A percentile compares a stretch with the other conserved stretches of the same genome.
Conservation (phyloP, 2,888 invertebrate species). For the Hylaea fasciaria region DNA sequence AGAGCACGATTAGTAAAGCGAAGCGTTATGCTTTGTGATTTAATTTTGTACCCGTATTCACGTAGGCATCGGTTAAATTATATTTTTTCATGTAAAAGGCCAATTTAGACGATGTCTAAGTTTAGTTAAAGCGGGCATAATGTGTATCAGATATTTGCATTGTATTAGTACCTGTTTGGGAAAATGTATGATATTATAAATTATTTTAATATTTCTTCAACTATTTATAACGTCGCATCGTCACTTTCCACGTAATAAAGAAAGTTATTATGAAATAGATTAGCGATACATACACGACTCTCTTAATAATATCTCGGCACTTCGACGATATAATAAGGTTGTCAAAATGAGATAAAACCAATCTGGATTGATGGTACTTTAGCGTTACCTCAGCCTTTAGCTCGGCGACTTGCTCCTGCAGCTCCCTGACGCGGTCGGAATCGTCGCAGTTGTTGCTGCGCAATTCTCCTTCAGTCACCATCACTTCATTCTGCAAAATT, state of each 20-base stretch:
- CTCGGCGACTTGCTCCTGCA: slow-evolving; percentile 96
- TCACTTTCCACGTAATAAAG: background rate
- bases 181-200: background rate
- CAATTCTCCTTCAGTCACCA: slow-evolving; percentile 96
- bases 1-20: slow-evolving; percentile 7
- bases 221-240: no score
- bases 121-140: background rate
- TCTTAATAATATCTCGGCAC: no score
- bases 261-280: no score
- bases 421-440: slow-evolving; percentile 93
- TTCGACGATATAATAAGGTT: no score
- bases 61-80: no score
- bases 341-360: background rate
- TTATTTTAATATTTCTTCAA: no score
- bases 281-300: no score
- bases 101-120: no score
- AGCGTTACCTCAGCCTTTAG: slow-evolving; percentile 94
- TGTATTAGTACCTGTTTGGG: background rate
- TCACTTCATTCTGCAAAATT: slow-evolving; percentile 93
- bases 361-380: background rate
- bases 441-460: slow-evolving; percentile 92
- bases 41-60: no score
- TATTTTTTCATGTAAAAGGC: no score
- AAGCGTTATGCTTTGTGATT: slow-evolving; percentile 18
- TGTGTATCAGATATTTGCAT: background rate